Evolutionary conservation across 2,113 vertebrate species (phyloP), one percentile per base, ranked within the genome.

Genomic region (Brienomyrus longianalis): DNA sequence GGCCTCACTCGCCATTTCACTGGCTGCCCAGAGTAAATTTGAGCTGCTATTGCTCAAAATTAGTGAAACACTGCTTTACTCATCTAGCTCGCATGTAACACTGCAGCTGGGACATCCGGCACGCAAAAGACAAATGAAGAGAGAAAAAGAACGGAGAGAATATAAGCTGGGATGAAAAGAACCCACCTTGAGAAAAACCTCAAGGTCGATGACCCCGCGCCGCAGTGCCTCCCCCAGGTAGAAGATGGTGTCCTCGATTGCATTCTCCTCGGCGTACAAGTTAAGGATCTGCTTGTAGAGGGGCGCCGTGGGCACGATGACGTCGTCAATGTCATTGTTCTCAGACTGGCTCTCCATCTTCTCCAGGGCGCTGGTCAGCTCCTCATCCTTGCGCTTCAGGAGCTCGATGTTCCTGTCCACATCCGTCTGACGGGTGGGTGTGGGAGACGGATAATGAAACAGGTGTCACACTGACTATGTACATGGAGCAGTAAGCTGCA

Each of bases 341-440:
- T 99, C 98, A 1, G 98, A 97, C n/a, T 99, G 98, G 94, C 96
- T 98, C 96, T 99, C 98, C 98, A 99, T 99, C 94, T 99, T 99
- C 95, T 99, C 98, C 94, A 99, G 94, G 86, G 98, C 98, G 91
- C 97, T 97, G 43, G 97, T 99, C 90, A 99, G 96, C 94, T 99
- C 98, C 92, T 99, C 98, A 56, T 99, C 98, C 93, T 99, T 99
- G 92, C 96, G 98, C 95, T 98, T 98, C 90, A 99, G 96, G 91
- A 99, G 96, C 91, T 99, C 97, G 39, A 99, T 99, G 94, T 99
- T 99, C 93, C 96, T 96, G 95, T 99, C 98, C 87, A 99, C 98
- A 90, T 99, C 98, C 93, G 96, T 92, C 98, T 99, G 92, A 80
- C 93, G 45, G 47, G 48, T 10, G 47, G 48, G 6, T 23, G 9